Base-by-base conservation (phyloP, 2,888 invertebrate species). In the Brenthis hecate region DNA sequence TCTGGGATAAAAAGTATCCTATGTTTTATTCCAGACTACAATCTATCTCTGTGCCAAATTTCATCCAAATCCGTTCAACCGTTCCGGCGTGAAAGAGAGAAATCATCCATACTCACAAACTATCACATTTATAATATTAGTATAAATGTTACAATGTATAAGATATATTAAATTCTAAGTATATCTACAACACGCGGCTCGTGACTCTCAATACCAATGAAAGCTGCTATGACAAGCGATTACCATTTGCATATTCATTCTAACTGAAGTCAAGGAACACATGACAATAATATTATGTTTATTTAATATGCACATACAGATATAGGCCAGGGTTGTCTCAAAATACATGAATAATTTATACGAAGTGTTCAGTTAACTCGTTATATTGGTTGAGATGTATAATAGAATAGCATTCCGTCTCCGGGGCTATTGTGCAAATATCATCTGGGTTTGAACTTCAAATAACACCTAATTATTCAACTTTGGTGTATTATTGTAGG, bases 381-480 rank as follows among this genome's bases (percentile, higher is more conserved):
- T 60, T 65, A 65, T 67, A 69, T 63, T 51, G 36, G 62, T 67
- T 64, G 50, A 63, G 65, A 70, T 65, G 55, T 62, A 70, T 43
- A 61, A 70, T 43, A 61, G 58, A 60, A 53, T 56, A 67, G 19
- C 58, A 64, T 67, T 66, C 32, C 55, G 71, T 73, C 74, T 74
- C 69, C 58, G 23, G 71, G 71, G 70, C 73, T 72, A 72, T 72
- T 78, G 76, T 76, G 81, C 81, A 85, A 86, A 87, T 83, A 87
- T 82, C 78, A 82, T 81, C 79, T 75, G 75, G 74, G 85, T 85
- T 84, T 84, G 78, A 81, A 81, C 80, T 80, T 81, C 85, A 86
- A 88, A 87, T 84, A 88, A 75, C 72, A 76, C 78, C 80, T 84
- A 85, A 87, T 88, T 85, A 87, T 89, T 86, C 85, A 83, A 84